Evolutionary conservation across 2,113 vertebrate species (phyloP).

Genomic region (Casuarius casuarius): DNA sequence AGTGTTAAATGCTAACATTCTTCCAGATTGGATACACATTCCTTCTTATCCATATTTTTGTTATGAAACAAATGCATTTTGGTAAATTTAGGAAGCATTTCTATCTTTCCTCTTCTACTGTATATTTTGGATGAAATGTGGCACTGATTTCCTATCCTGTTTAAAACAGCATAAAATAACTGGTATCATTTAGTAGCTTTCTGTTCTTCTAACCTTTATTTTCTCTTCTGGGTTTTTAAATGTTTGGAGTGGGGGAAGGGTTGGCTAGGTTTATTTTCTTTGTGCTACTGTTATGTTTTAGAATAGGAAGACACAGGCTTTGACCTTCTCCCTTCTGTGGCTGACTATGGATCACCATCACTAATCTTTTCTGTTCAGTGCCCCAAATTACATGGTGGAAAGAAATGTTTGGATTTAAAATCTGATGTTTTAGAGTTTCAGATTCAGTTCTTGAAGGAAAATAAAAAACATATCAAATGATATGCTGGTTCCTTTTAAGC

Average conservation of each 20-base stretch:
- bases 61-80: slow-evolving; percentile 61
- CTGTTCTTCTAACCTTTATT: neutral
- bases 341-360: neutral
- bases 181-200: slow-evolving; percentile 22
- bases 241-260: rapidly evolving
- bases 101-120: slow-evolving; percentile 11
- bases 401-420: slow-evolving; percentile 38
- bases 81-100: slow-evolving; percentile 39
- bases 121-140: slow-evolving; percentile 46
- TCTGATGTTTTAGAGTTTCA: neutral
- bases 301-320: neutral
- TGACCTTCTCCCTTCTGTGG: slow-evolving; percentile 20
- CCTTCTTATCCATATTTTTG: slow-evolving; percentile 55
- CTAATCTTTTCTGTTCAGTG: neutral
- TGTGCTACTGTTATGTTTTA: neutral
- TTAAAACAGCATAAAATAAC: slow-evolving; percentile 51
- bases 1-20: slow-evolving; percentile 62
- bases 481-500: neutral
- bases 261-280: slow-evolving; percentile 23
- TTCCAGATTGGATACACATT: slow-evolving; percentile 47
- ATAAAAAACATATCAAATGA: slow-evolving; percentile 15
- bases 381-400: neutral
- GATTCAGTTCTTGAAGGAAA: neutral
- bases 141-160: slow-evolving; percentile 37
- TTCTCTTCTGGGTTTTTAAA: neutral